Evolutionary conservation across 2,797 vertebrate species (phyloP).

Genomic region (Acipenser ruthenus): DNA sequence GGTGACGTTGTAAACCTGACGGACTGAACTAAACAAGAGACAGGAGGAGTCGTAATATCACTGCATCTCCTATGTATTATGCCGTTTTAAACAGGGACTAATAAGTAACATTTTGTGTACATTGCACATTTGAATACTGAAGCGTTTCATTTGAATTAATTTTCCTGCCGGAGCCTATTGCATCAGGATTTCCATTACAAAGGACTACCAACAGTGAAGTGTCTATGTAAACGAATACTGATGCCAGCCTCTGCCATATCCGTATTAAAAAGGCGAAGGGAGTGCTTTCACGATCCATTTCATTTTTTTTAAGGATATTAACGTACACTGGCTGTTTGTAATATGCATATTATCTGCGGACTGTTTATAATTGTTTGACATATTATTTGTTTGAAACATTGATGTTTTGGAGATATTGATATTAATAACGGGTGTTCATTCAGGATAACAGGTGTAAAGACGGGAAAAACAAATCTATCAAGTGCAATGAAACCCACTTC

Average conservation of each 20-base stretch:
- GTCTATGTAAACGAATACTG: too few relatives aligned
- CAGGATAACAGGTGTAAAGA: too few relatives aligned
- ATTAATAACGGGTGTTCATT: too few relatives aligned
- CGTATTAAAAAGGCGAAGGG: too few relatives aligned
- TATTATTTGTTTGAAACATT: too few relatives aligned
- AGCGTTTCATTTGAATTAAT: background rate
- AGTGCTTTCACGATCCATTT: too few relatives aligned
- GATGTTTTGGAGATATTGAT: too few relatives aligned
- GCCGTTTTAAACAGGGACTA: background rate
- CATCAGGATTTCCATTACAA: slow-evolving; percentile 21
- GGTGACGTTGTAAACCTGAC: slow-evolving; percentile 3
- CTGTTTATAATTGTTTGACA: too few relatives aligned
- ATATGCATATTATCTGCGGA: too few relatives aligned
- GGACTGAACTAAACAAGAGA: slow-evolving; percentile 3
- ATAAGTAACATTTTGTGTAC: background rate
- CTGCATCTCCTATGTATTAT: background rate
- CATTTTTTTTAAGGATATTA: too few relatives aligned
- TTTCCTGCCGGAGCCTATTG: slow-evolving; percentile 7
- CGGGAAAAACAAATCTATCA: background rate
- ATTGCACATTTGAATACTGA: background rate
- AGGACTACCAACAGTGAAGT: background rate
- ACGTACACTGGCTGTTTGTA: too few relatives aligned
- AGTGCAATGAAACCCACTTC: background rate
- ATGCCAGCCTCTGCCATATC: too few relatives aligned
- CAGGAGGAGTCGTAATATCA: background rate